A percentile compares a stretch with the other conserved stretches of the same genome.
These are phyloP conservation scores for Coelinius sp. DNA, from an alignment of 2,888 invertebrate genomes.

Conservation along the genomic window DNA sequence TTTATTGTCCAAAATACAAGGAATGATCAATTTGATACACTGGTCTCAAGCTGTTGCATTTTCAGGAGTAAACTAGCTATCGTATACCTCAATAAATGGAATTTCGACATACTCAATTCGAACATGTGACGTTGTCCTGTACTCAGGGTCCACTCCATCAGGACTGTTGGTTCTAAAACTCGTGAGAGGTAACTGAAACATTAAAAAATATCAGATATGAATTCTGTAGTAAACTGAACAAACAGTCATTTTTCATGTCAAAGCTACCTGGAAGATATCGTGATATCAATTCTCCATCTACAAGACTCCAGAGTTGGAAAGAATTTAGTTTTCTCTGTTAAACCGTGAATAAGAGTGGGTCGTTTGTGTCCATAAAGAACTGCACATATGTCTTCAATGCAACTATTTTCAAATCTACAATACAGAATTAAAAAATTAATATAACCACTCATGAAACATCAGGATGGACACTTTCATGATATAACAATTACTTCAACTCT, in stretches of 20 bases:
- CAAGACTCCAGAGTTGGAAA: slow-evolving; percentile 68
- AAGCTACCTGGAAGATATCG: slow-evolving; percentile 71
- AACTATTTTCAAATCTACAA: slow-evolving; percentile 61
- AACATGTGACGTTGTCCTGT: slow-evolving; percentile 71
- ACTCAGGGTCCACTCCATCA: slow-evolving; percentile 72
- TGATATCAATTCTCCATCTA: slow-evolving; percentile 73
- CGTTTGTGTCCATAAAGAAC: slow-evolving; percentile 72
- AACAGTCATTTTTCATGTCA: neutral
- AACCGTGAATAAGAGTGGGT: slow-evolving; percentile 64
- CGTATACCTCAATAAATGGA: slow-evolving; percentile 73
- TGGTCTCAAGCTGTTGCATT: slow-evolving; percentile 71
- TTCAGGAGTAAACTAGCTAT: slow-evolving; percentile 72
- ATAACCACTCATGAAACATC: neutral
- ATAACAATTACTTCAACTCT: slow-evolving; percentile 68
- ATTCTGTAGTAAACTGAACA: neutral
- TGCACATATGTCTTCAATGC: slow-evolving; percentile 72
- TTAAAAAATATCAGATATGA: neutral
- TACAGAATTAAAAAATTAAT: neutral
- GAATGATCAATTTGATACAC: slow-evolving; percentile 63
- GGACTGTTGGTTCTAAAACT: slow-evolving; percentile 71
- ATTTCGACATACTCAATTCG: slow-evolving; percentile 72
- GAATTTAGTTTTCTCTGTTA: slow-evolving; percentile 68
- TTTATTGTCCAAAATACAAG: neutral
- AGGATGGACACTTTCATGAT: neutral
- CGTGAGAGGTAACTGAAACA: slow-evolving; percentile 66